These are phyloP conservation scores for Scalopus aquaticus DNA, from an alignment of 2,113 vertebrate species.

Conservation along the genomic window DNA sequence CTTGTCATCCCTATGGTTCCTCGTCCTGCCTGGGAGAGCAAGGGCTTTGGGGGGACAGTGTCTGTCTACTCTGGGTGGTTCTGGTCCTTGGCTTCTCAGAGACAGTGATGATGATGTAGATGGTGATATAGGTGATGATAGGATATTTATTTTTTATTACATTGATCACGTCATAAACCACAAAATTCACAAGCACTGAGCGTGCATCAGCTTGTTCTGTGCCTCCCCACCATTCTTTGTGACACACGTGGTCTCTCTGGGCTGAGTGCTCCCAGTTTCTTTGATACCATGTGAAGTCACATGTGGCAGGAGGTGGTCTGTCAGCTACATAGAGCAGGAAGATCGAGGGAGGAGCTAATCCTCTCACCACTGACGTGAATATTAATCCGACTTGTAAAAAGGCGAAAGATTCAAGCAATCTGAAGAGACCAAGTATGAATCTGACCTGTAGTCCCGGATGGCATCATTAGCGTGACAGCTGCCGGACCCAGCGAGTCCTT, in stretches of 20 bases:
- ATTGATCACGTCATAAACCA: background rate
- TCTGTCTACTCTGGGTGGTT: background rate
- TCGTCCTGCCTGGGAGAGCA: too few species aligned
- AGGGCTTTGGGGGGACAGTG: background rate
- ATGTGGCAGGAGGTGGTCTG: background rate
- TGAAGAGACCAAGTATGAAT: too few species aligned
- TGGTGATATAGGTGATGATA: background rate
- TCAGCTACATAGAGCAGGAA: background rate
- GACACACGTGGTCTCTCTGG: too few species aligned
- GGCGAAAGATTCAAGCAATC: too few species aligned
- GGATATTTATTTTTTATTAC: too few species aligned
- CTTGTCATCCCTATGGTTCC: too few species aligned
- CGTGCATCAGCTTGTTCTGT: background rate
- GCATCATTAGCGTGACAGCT: background rate
- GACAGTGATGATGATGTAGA: background rate
- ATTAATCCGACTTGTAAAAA: too few species aligned
- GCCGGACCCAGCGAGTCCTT: too few species aligned
- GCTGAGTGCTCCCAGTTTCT: background rate
- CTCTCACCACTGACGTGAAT: background rate
- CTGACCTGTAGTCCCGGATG: background rate
- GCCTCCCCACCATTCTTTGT: too few species aligned
- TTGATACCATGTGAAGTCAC: background rate
- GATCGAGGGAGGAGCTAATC: background rate
- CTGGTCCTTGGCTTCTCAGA: background rate
- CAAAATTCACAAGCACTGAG: accelerated